Percentiles rank a stretch among this genome's conserved stretches.
phyloP scores from a whole-genome alignment of 2,888 invertebrate genomes.

The Hydropsyche betteni region DNA sequence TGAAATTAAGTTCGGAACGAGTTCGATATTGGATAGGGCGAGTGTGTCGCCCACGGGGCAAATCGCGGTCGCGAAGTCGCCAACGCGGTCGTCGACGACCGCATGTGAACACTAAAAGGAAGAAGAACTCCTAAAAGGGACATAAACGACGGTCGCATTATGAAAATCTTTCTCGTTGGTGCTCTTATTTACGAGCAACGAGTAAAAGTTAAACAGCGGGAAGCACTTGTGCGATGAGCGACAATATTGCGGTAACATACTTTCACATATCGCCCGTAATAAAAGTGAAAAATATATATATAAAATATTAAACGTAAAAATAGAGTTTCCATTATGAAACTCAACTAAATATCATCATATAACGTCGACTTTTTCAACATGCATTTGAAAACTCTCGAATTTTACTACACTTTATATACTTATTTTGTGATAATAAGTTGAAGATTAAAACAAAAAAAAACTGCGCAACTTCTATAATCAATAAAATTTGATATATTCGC shows the following conservation, averaged over 20 bases:
- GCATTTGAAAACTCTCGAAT: no score
- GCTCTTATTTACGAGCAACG: constrained; percentile 17
- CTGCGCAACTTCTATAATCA: no score
- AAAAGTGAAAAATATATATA: background rate
- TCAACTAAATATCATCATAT: no score
- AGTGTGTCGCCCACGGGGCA: background rate
- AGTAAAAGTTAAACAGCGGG: constrained; percentile 15
- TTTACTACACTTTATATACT: no score
- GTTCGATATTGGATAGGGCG: constrained; percentile 21
- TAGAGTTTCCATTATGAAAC: no score
- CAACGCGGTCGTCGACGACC: no score
- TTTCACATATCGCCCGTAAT: constrained; percentile 1
- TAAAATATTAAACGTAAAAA: no score
- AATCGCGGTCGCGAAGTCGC: background rate
- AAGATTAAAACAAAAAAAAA: no score
- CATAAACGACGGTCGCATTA: background rate
- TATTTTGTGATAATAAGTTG: no score
- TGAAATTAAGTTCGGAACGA: constrained; percentile 21
- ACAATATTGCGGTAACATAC: constrained; percentile 4
- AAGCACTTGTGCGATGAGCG: background rate
- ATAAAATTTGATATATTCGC: no score
- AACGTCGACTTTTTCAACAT: no score
- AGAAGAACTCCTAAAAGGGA: background rate
- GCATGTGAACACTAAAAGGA: no score
- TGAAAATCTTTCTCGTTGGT: background rate